Evolutionary conservation across 1,140 invertebrate species (phyloP).

Genomic region (Mesaphorura yosii): DNA sequence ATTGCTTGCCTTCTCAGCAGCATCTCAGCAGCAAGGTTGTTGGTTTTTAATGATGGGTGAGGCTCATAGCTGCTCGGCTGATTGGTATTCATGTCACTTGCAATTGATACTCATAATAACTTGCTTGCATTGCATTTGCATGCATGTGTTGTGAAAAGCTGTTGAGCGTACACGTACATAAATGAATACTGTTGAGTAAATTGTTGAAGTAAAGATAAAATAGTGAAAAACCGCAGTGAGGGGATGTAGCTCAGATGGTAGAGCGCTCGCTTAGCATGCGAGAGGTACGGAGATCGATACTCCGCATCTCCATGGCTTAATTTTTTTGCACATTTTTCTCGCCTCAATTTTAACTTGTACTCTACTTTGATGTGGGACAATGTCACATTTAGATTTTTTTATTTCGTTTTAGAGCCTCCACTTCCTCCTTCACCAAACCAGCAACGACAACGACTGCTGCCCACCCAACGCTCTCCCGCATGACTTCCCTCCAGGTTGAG

Average conservation of each 20-base stretch:
- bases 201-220: too few relatives aligned
- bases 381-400: conserved; percentile 3
- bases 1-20: too few relatives aligned
- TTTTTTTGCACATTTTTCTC: conserved; percentile 3
- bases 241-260: conserved; percentile 42
- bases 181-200: neutral
- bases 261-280: conserved; percentile 44
- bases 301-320: conserved; percentile 39
- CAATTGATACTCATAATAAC: too few relatives aligned
- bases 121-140: too few relatives aligned
- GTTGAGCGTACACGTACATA: neutral
- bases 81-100: too few relatives aligned
- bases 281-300: conserved; percentile 44
- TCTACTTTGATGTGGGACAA: neutral
- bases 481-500: conserved; percentile 27
- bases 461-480: conserved; percentile 22
- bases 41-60: too few relatives aligned
- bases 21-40: too few relatives aligned
- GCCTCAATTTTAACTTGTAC: neutral
- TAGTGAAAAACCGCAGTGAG: too few relatives aligned
- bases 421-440: conserved; percentile 17
- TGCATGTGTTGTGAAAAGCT: neutral
- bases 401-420: conserved; percentile 19
- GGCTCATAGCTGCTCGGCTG: too few relatives aligned
- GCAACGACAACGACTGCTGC: neutral